These are phyloP conservation scores for Lycaena phlaeas DNA, from an alignment of 2,888 invertebrate genomes.

Conservation along the genomic window DNA sequence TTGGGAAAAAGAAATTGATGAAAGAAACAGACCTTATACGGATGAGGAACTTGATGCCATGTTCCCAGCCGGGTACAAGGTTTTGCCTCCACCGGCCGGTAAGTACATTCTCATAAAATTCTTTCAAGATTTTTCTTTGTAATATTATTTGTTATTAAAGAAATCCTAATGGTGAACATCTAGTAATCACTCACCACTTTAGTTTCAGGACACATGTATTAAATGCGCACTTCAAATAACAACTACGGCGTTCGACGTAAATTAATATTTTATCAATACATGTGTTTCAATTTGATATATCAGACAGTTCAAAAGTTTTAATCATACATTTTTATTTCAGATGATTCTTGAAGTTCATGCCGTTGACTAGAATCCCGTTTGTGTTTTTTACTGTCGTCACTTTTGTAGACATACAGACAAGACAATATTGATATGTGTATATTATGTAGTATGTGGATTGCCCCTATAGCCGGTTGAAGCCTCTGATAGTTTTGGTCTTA, in stretches of 20 bases:
- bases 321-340: slow-evolving; percentile 66
- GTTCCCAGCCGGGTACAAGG: slow-evolving; percentile 98
- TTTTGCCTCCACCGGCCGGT: slow-evolving; percentile 94
- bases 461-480: not conserved
- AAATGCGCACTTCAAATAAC: slow-evolving; percentile 39
- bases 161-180: slow-evolving; percentile 33
- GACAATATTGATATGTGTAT: not conserved
- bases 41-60: slow-evolving; percentile 98
- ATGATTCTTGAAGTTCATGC: slow-evolving; percentile 63
- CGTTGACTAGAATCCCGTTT: slow-evolving; percentile 48
- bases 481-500: too few relatives aligned
- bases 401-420: not conserved
- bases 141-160: slow-evolving; percentile 14
- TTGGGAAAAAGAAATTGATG: slow-evolving; percentile 99
- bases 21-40: slow-evolving; percentile 94
- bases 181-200: slow-evolving; percentile 61
- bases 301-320: slow-evolving; percentile 40
- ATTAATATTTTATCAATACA: slow-evolving; percentile 27
- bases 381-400: slow-evolving; percentile 21
- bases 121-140: slow-evolving; percentile 13
- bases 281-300: slow-evolving; percentile 41
- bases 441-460: not conserved
- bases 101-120: slow-evolving; percentile 29
- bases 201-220: slow-evolving; percentile 70
- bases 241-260: slow-evolving; percentile 27